A percentile compares a stretch with the other conserved stretches of the same genome.
Conservation (phyloP, 2,797 vertebrate species). For the Halcyon smyrnensis region DNA sequence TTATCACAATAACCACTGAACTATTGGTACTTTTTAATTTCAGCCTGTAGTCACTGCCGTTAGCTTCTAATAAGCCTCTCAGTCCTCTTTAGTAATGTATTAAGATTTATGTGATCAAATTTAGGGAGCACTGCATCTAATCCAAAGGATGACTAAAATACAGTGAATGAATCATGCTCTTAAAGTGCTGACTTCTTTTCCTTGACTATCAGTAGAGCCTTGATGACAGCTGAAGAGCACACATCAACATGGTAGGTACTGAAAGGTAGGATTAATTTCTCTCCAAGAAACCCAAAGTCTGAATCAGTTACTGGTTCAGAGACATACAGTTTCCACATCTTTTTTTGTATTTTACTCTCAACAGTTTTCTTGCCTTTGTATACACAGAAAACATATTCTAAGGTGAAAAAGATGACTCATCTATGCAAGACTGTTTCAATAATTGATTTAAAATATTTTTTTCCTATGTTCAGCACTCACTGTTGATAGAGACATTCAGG, state of each 20-base stretch:
- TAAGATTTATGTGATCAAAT: not conserved
- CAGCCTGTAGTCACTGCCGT: not conserved
- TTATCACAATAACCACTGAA: not conserved
- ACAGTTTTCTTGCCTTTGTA: not conserved
- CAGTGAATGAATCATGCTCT: not conserved
- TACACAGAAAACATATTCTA: not conserved
- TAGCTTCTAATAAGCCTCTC: not conserved
- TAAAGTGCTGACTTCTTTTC: conserved; percentile 25
- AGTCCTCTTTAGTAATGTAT: not conserved
- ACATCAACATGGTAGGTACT: not conserved
- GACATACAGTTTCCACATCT: not conserved
- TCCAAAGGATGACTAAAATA: not conserved
- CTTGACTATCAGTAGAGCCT: not conserved
- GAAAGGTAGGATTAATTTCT: not conserved
- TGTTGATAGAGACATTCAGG: not conserved
- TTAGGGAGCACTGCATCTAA: not conserved
- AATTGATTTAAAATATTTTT: not conserved
- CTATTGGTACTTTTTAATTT: not conserved
- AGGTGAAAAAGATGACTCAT: not conserved
- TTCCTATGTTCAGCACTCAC: not conserved
- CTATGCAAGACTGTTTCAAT: not conserved
- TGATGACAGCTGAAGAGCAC: not conserved
- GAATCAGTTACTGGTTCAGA: not conserved
- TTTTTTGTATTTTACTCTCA: not conserved
- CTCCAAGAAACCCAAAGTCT: not conserved